phyloP scores from a whole-genome alignment of 1,140 invertebrate species.

The Choristoneura fumiferana region DNA sequence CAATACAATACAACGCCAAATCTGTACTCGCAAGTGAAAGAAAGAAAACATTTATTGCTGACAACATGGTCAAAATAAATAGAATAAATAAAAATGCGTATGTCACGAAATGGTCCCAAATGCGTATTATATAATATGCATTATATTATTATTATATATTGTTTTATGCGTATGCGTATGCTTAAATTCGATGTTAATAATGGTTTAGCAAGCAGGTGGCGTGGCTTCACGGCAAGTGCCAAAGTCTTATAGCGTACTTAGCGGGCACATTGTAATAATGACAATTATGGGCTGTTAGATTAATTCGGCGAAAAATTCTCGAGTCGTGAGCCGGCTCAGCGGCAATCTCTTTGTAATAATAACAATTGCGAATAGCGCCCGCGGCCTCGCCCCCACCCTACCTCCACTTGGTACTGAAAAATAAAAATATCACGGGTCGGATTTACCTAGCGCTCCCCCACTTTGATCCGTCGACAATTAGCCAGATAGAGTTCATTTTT shows the following conservation, averaged over 20 bases:
- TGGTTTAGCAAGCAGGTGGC: not conserved
- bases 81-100: no score
- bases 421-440: conserved; percentile 54
- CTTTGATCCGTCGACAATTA: conserved; percentile 73
- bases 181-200: no score
- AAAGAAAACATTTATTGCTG: no score
- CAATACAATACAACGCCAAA: no score
- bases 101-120: no score
- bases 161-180: no score
- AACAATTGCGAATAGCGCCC: conserved; percentile 72
- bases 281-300: conserved; percentile 56
- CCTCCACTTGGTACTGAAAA: conserved; percentile 37
- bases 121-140: no score
- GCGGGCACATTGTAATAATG: conserved; percentile 21
- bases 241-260: not conserved
- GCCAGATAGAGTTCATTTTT: conserved; percentile 68
- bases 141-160: no score
- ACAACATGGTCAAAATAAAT: no score
- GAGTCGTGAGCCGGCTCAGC: conserved; percentile 65
- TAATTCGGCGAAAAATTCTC: conserved; percentile 61
- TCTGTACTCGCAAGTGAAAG: no score
- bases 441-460: conserved; percentile 59
- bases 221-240: not conserved
- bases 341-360: conserved; percentile 76
- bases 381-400: conserved; percentile 46